Evolutionary conservation across 1,140 invertebrate genomes (phyloP), one percentile per base, ranked within the genome.

Genomic region (Brachionus rubens): DNA sequence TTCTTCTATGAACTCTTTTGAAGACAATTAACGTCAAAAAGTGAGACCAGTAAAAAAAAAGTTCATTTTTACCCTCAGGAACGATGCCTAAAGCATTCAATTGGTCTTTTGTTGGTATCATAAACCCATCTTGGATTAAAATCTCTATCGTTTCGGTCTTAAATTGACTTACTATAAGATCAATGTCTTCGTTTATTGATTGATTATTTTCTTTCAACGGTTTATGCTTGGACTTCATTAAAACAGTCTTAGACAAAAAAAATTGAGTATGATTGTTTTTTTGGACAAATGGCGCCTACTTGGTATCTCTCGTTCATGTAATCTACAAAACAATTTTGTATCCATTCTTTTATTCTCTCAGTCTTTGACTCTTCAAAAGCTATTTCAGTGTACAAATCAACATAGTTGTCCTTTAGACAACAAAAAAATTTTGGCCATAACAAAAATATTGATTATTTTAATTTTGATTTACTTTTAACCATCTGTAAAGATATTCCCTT

Each of bases 401-500:
- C 59, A 43, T 65, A 65, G 12, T 43, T 24, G 21, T 65, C 59
- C 59, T 65, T 46, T 46, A 7, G n/a, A n/a, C n/a, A n/a, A n/a
- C n/a, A 41, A 62, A 62, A 16, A 4, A 36, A 62, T 16, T 62
- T 40, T 30, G 36, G 12, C 21, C 7, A 16, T 36, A 19, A 40
- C 36, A 14, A 56, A 62, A 41, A 62, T 46, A 12, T 24, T 21
- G 3, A 16, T 21, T 65, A n/a, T n/a, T n/a, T n/a, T 7, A 59
- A 19, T 16, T n/a, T 41, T n/a, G 3, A 0, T 47, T 14, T 16
- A 72, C 68, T 28, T 72, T 72, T 14, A 72, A 6, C 68, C 68
- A 72, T 50, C 50, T 54, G n/a, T 40, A 72, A 72, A 72, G 68
- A 54, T 50, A 72, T n/a, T 72, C 68, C 5, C 46, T 48, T 10